Conservation (phyloP, 1,140 invertebrate species). For the Sinonovacula constricta region DNA sequence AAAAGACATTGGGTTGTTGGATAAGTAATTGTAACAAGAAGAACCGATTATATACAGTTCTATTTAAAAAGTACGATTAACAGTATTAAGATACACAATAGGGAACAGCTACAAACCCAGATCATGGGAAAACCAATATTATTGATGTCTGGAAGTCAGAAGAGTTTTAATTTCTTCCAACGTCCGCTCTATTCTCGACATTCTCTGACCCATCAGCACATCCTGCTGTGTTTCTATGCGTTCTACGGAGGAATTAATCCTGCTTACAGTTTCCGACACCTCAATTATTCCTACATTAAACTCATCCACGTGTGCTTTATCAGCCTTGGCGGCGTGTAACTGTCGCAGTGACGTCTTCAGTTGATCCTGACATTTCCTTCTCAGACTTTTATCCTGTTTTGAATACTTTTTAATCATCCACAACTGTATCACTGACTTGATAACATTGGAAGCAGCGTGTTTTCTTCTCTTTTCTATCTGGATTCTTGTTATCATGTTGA, state of each 20-base stretch:
- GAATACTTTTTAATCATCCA: slow-evolving; percentile 57
- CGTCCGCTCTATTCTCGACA: slow-evolving; percentile 19
- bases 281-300: slow-evolving; percentile 59
- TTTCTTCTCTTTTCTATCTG: slow-evolving; percentile 63
- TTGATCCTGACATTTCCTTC: slow-evolving; percentile 54
- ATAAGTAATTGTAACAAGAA: no score
- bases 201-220: slow-evolving; percentile 42
- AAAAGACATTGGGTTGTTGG: no score
- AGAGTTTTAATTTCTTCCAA: not conserved
- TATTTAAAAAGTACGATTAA: no score
- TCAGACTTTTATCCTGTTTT: slow-evolving; percentile 38
- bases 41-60: no score
- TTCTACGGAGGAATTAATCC: not conserved
- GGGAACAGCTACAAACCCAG: no score
- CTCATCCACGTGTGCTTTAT: slow-evolving; percentile 57
- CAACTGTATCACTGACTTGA: slow-evolving; percentile 61
- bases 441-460: slow-evolving; percentile 63
- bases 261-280: slow-evolving; percentile 47
- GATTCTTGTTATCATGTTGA: slow-evolving; percentile 64
- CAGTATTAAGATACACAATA: no score
- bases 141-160: no score
- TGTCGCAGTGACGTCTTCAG: slow-evolving; percentile 52
- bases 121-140: no score
- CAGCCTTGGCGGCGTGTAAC: slow-evolving; percentile 50
- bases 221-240: not conserved